Evolutionary conservation across 2,113 vertebrate genomes (phyloP), one percentile per base, ranked within the genome.

Genomic region (Antechinus flavipes): DNA sequence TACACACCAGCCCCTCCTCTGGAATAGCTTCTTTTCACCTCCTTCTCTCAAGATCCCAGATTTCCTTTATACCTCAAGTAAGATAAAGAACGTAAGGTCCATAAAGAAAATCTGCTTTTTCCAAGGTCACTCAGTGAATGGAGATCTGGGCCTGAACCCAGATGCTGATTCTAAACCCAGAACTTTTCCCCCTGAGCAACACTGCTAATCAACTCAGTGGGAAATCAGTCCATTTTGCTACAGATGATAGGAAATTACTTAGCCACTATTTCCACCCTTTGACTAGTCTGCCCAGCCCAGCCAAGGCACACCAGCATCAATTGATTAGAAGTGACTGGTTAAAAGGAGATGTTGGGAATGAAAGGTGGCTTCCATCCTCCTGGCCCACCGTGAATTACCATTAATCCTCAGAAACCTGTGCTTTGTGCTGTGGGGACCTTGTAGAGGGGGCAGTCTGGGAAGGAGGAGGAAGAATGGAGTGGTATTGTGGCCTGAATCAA

Each of bases 341-440:
- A 76, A 76, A 76, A 76, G 22, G 68, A 76, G 35, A 76, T 42
- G 68, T 7, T 14, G 68, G 68, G 8, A 30, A 30, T 61, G 58
- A 68, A 68, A 68, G 14, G 30, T n/a, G 35, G 35, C n/a, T 76
- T 76, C 68, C 61, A n/a, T 76, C 42, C 68, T 76, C 68, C 68
- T 76, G n/a, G 16, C 68, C n/a, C 68, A 22, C 22, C 68, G 35
- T 76, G 35, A 76, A 42, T 76, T 76, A 42, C 54, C 50, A 46
- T 90, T 49, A 84, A 30, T 89, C 58, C 49, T 27, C 49, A 90
- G 91, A 92, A 84, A 54, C n/a, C 47, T 91, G 12, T 68, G 50
- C 49, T 90, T 58, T 93, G 47, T 61, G 47, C 42, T 58, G n/a
- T 93, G 49, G 42, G 90, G 92, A 93, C 89, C 49, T 91, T 42